Percentiles rank a stretch among this genome's conserved stretches.
phyloP scores from a whole-genome alignment of 2,888 invertebrate genomes.

The Eulithis testata region DNA sequence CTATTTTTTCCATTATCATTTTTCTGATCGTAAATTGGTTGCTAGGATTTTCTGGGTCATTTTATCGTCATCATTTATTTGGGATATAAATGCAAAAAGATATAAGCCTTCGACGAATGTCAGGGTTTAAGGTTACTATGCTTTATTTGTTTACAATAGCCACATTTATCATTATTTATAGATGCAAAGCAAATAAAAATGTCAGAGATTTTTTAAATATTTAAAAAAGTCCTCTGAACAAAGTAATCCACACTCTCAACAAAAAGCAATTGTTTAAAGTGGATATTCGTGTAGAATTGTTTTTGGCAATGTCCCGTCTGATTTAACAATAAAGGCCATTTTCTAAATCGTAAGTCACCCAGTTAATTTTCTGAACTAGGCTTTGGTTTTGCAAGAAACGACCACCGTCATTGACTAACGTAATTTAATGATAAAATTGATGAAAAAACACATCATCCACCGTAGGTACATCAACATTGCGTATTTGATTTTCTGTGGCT shows the following conservation, averaged over 20 bases:
- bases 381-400: neutral
- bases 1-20: too few relatives aligned
- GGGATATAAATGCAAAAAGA: too few relatives aligned
- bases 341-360: slow-evolving; percentile 36
- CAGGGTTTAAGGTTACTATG: too few relatives aligned
- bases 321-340: slow-evolving; percentile 26
- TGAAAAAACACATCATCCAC: too few relatives aligned
- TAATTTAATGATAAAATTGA: neutral
- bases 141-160: too few relatives aligned
- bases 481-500: too few relatives aligned
- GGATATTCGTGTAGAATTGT: slow-evolving; percentile 25
- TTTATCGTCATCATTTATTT: too few relatives aligned
- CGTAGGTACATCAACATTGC: too few relatives aligned
- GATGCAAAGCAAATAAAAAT: neutral
- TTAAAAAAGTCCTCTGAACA: neutral
- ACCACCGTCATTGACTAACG: neutral
- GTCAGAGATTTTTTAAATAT: neutral
- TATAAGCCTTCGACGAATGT: too few relatives aligned
- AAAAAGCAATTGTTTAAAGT: slow-evolving; percentile 11
- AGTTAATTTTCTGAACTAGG: slow-evolving; percentile 34
- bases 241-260: neutral
- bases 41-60: too few relatives aligned
- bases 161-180: too few relatives aligned
- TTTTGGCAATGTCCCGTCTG: slow-evolving; percentile 20
- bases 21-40: too few relatives aligned